phyloP scores from a whole-genome alignment of 2,888 invertebrate genomes.

The Tenthredo livida region DNA sequence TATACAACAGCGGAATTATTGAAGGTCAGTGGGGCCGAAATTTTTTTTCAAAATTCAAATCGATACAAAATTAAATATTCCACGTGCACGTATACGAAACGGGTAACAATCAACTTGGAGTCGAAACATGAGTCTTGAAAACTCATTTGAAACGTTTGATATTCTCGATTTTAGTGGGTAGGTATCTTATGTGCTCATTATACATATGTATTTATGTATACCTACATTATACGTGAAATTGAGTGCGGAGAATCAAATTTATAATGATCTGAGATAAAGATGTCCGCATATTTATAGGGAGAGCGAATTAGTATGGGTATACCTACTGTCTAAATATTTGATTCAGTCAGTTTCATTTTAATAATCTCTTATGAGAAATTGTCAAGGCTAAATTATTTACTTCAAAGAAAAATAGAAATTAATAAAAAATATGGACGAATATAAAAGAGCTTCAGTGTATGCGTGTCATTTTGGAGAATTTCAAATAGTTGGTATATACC shows the following conservation, averaged over 20 bases:
- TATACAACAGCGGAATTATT: not conserved
- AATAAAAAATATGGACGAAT: not conserved
- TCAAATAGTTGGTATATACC: not conserved
- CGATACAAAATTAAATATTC: conserved; percentile 2
- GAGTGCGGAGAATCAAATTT: not conserved
- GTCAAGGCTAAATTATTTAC: not conserved
- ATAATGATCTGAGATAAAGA: not conserved
- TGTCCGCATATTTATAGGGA: not conserved
- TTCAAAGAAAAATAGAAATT: not conserved
- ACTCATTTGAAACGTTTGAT: not conserved
- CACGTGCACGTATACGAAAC: not conserved
- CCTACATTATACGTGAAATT: too few species aligned
- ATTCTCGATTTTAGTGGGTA: not conserved
- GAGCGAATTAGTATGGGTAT: not conserved
- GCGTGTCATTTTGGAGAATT: not conserved
- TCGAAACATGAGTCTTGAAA: not conserved
- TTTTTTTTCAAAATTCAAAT: conserved; percentile 32
- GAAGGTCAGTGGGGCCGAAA: not conserved
- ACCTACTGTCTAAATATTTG: not conserved
- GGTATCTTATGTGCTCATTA: not conserved
- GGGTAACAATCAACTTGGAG: not conserved
- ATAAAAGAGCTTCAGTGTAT: too few species aligned
- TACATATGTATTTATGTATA: not conserved
- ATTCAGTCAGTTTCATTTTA: not conserved
- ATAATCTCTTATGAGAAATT: not conserved